Conservation (phyloP, 2,797 vertebrate species). For the Thaleichthys pacificus region DNA sequence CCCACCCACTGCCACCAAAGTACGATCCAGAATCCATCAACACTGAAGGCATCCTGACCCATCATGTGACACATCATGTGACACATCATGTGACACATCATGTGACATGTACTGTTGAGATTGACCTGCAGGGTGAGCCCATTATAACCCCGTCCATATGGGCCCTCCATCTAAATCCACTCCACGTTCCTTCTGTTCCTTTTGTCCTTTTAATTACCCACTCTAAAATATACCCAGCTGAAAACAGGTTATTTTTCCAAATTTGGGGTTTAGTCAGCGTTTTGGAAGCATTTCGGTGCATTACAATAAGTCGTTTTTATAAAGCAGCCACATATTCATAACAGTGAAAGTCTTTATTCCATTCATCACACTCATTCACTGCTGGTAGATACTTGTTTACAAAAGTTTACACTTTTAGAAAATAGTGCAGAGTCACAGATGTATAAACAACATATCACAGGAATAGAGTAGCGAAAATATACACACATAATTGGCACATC, state of each 20-base stretch:
- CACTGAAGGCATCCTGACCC: too few species aligned
- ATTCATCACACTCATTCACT: constrained; percentile 38
- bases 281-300: not conserved
- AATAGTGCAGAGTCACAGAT: constrained; percentile 47
- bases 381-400: constrained; percentile 44
- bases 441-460: constrained; percentile 26
- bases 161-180: not conserved
- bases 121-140: not conserved
- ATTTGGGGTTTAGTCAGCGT: not conserved
- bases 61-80: too few species aligned
- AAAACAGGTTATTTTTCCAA: not conserved
- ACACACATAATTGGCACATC: constrained; percentile 67
- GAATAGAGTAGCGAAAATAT: constrained; percentile 25
- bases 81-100: too few species aligned
- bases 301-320: not conserved
- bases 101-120: not conserved
- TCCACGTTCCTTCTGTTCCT: not conserved
- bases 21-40: too few species aligned
- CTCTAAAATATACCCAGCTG: not conserved
- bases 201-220: not conserved
- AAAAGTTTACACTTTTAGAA: constrained; percentile 55
- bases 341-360: constrained; percentile 47
- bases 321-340: not conserved
- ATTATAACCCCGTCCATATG: not conserved
- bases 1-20: too few species aligned